Conservation (phyloP, 2,888 invertebrate genomes). For the Phaedon cochleariae region DNA sequence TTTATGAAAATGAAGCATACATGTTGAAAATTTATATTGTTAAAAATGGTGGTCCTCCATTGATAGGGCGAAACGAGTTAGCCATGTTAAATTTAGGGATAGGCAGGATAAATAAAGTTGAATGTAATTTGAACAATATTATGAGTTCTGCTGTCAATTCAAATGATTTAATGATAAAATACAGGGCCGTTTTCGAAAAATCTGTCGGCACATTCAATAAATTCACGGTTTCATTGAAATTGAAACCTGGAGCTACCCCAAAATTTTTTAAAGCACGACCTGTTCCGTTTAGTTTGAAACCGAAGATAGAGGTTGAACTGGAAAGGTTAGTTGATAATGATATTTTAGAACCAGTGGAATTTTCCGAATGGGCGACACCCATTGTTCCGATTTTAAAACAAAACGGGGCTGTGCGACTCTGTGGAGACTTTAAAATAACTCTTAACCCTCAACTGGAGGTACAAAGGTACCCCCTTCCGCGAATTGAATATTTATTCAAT, state of each 20-base stretch:
- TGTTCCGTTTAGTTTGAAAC: neutral
- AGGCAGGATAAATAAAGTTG: neutral
- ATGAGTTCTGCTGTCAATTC: neutral
- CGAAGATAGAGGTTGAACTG: neutral
- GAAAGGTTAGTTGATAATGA: no score
- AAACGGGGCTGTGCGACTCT: conserved; percentile 5
- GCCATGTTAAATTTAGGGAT: neutral
- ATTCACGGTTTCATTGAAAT: neutral
- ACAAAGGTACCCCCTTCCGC: conserved; percentile 7
- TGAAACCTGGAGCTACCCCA: neutral
- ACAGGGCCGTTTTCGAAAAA: conserved; percentile 2
- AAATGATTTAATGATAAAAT: neutral
- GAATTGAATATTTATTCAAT: conserved; percentile 5
- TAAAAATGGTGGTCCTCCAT: conserved; percentile 4
- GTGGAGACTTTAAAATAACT: neutral
- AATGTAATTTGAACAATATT: no score
- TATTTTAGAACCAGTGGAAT: no score
- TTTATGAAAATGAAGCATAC: neutral
- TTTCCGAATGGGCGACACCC: conserved; percentile 16
- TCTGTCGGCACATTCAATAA: conserved; percentile 4
- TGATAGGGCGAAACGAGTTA: conserved; percentile 1
- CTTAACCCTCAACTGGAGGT: conserved; percentile 3
- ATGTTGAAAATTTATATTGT: conserved; percentile 2
- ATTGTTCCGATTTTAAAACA: conserved; percentile 16
- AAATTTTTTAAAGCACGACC: conserved; percentile 1